Evolutionary conservation across 2,888 invertebrate species (phyloP), one percentile per base, ranked within the genome.

Genomic region (Eristalis intricaria): DNA sequence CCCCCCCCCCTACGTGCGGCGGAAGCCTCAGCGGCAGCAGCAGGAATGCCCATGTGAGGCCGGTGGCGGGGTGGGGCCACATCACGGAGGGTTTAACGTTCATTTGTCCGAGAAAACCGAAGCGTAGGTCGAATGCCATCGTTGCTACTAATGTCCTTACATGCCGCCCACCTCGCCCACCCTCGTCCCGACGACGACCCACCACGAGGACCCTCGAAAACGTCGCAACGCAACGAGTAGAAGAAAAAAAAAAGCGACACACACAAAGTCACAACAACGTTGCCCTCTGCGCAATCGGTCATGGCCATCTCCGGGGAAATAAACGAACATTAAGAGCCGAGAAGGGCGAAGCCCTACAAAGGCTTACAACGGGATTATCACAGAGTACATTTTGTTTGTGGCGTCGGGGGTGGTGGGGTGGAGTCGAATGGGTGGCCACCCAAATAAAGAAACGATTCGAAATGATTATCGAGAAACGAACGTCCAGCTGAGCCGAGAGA

Each of bases 251-350:
- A 29, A 2, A n/a, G n/a, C n/a, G 2, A 26, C 26, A 26, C 26
- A 26, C 26, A 26, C 26, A 50, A 50, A 50, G 43, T 50, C 43
- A 50, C 43, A 50, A n/a, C 43, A 50, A 5, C 43, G 43, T n/a
- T 50, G 43, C 13, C 58, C n/a, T 32, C 63, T 40, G 22, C 23
- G 22, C 69, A 69, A 77, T 78, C 70, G 73, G 60, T 22, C 74
- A 56, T 64, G 64, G 74, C 11, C 73, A 79, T 79, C 73, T 73
- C 79, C 60, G 58, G 66, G 73, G 79, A 66, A 61, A 66, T 79
- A 73, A 60, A 61, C 69, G 61, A 77, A 69, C 58, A 64, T n/a
- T 43, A 43, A 71, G 60, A 15, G 22, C 35, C 40, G 23, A 68
- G 64, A 35, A 63, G 3, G 63, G 26, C 13, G 19, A 15, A 29